A percentile compares a stretch with the other conserved stretches of the same genome.
phyloP scores from a whole-genome alignment of 2,888 invertebrate genomes.

The Onchidella celtica region DNA sequence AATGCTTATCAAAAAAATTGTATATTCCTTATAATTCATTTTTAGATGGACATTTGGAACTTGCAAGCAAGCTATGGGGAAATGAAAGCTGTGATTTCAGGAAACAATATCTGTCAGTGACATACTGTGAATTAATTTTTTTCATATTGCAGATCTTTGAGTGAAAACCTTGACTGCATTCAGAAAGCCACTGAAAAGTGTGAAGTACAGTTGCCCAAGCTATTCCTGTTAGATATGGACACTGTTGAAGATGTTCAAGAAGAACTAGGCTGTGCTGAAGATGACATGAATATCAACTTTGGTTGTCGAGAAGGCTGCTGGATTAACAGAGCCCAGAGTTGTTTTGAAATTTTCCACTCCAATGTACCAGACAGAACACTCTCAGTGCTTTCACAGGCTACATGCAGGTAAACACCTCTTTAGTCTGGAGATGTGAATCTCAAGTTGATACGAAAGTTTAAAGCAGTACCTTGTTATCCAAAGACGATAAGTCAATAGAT shows the following conservation, averaged over 20 bases:
- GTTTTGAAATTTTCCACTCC: constrained; percentile 8
- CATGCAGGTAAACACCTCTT: constrained; percentile 11
- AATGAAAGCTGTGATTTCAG: too few relatives aligned
- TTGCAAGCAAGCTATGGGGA: too few relatives aligned
- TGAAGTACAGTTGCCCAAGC: not conserved
- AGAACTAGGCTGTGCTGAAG: constrained; percentile 6
- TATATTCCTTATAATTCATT: too few relatives aligned
- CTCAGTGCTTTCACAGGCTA: not conserved
- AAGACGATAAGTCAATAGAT: too few relatives aligned
- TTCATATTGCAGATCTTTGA: constrained; percentile 20
- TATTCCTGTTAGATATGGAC: not conserved
- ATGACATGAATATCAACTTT: not conserved
- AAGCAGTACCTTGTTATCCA: too few relatives aligned
- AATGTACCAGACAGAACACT: not conserved
- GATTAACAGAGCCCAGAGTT: constrained; percentile 13
- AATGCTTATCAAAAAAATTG: too few relatives aligned
- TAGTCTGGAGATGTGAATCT: not conserved
- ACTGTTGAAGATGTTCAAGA: not conserved
- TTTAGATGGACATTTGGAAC: too few relatives aligned
- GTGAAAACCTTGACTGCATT: constrained; percentile 18
- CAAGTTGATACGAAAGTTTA: too few relatives aligned
- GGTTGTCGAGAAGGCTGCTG: constrained; percentile 37
- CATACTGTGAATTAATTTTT: too few relatives aligned
- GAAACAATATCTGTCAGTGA: too few relatives aligned
- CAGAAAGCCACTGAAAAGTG: constrained; percentile 13